Conservation (phyloP, 2,888 invertebrate genomes). For the Pristionchus entomophagus region DNA sequence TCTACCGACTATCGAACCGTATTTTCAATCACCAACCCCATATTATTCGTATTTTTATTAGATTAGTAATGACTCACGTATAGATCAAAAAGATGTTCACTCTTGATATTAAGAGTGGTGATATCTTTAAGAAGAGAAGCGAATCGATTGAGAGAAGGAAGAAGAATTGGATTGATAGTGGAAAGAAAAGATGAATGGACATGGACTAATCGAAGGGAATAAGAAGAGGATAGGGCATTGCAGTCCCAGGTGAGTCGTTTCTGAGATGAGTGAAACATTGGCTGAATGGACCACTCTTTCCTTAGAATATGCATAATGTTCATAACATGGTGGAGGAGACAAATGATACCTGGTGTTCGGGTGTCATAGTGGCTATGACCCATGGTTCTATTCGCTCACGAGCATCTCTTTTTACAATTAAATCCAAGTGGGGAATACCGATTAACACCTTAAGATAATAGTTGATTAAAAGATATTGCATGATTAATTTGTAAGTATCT, state of each 20-base stretch:
- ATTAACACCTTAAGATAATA: slow-evolving; percentile 52
- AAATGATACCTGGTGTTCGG: slow-evolving; percentile 59
- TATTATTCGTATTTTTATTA: neutral
- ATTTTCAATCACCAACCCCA: no score
- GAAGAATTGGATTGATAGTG: neutral
- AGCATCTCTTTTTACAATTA: slow-evolving; percentile 62
- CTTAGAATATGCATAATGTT: no score
- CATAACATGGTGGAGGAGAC: neutral
- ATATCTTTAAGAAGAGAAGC: neutral
- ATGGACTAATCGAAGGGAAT: slow-evolving; percentile 69
- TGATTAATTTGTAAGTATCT: neutral
- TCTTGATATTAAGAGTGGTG: slow-evolving; percentile 48
- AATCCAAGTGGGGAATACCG: slow-evolving; percentile 64
- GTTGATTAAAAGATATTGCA: neutral
- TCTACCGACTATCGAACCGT: no score
- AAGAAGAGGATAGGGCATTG: slow-evolving; percentile 60
- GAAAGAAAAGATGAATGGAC: slow-evolving; percentile 44
- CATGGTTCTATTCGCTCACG: slow-evolving; percentile 62
- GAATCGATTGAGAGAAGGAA: neutral
- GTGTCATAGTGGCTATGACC: slow-evolving; percentile 64
- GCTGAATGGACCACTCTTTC: neutral
- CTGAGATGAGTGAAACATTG: slow-evolving; percentile 47
- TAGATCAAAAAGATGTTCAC: slow-evolving; percentile 71
- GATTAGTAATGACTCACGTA: slow-evolving; percentile 51
- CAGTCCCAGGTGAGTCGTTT: slow-evolving; percentile 68